Conservation (phyloP, 2,888 invertebrate genomes). For the Galerucella calmariensis region DNA sequence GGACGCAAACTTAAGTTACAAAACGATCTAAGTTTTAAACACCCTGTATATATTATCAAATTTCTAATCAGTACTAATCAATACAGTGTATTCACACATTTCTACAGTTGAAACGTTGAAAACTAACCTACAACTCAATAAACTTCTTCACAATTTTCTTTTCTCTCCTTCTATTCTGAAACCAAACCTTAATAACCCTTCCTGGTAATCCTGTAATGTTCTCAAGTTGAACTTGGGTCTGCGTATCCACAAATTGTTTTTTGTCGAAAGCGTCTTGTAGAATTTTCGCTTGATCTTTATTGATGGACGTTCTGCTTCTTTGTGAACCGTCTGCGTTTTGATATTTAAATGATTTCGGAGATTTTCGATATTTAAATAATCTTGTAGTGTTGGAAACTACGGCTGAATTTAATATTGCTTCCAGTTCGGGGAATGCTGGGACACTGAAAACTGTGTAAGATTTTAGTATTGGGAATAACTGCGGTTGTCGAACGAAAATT, state of each 20-base stretch:
- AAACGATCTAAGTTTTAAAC: too few relatives aligned
- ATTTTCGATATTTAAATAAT: conserved; percentile 40
- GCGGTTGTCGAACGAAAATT: not conserved
- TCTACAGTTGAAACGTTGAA: too few relatives aligned
- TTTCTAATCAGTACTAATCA: too few relatives aligned
- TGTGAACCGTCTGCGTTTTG: conserved; percentile 28
- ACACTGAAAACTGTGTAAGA: conserved; percentile 37
- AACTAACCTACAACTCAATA: not conserved
- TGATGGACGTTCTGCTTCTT: conserved; percentile 39
- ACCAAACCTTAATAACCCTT: conserved; percentile 44
- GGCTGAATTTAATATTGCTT: conserved; percentile 24
- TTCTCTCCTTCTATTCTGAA: conserved; percentile 42
- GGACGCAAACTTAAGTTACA: too few relatives aligned
- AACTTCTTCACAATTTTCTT: conserved; percentile 35
- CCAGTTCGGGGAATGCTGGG: conserved; percentile 33
- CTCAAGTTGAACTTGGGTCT: conserved; percentile 36
- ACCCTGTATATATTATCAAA: too few relatives aligned
- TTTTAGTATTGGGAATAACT: conserved; percentile 9
- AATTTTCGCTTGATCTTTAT: conserved; percentile 39
- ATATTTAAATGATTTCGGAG: conserved; percentile 31
- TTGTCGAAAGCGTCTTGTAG: conserved; percentile 41
- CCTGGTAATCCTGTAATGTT: conserved; percentile 37
- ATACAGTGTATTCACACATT: too few relatives aligned
- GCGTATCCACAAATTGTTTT: conserved; percentile 39
- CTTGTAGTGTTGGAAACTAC: conserved; percentile 29